Evolutionary conservation across 2,797 vertebrate species (phyloP), one percentile per base, ranked within the genome.

Genomic region (Sparidentex hasta): DNA sequence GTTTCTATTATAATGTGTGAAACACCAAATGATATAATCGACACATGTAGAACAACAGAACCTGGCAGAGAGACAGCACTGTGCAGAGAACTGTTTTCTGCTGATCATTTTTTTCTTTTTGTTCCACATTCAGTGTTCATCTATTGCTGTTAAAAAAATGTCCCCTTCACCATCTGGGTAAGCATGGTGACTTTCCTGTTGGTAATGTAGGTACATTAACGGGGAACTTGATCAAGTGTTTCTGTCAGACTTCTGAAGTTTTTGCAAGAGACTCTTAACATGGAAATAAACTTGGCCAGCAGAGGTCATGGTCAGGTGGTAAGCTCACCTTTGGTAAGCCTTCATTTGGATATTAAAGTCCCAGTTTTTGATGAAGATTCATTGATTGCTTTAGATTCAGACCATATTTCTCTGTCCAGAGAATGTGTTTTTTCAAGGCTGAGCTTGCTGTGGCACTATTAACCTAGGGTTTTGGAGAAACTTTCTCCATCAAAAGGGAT

Each of bases 381-480:
- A 74, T 14, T 41, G 13, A 20, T 23, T 29, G 11, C 52, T 59
- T 56, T 46, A 27, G 25, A 69, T 48, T 55, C 14, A 66, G 5
- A 7, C 13, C 11, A 2, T 33, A 16, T 56, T n/a, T 13, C 11
- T 29, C 1, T 11, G 72, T 59, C 14, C 33, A 41, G 11, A 7
- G 13, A 61, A 7, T 11, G 3, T 57, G 8, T 29, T 33, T 58
- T 62, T 68, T 63, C 11, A 55, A 46, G 48, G 18, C 44, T 41
- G 21, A 5, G 16, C 50, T 20, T 56, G 50, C 56, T 77, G 55
- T 63, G 44, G 41, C 41, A 44, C 25, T 59, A 48, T 74, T 71
- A 74, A 80, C 33, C 61, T 38, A 9, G 13, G 20, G 38, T 46
- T 68, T 65, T 57, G 21, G 33, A 71, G 54, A 57, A 72, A 46